phyloP scores from a whole-genome alignment of 1,140 invertebrate species.

The Drosophila kohkoa region DNA sequence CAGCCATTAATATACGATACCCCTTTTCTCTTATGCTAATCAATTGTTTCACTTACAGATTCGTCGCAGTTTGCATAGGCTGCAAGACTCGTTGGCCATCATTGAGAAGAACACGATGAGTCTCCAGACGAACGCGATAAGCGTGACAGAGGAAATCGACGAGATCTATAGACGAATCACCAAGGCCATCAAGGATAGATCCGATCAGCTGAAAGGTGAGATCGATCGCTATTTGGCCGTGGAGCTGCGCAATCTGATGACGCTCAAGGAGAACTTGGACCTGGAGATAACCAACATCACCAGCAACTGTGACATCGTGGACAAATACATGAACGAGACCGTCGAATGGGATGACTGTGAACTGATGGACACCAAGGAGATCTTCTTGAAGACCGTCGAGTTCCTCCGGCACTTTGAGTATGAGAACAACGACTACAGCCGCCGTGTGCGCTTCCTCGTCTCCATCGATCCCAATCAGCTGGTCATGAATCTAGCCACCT shows the following conservation, averaged over 20 bases:
- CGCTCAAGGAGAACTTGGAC: slow-evolving; percentile 96
- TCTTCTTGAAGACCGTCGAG: slow-evolving; percentile 96
- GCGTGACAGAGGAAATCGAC: slow-evolving; percentile 96
- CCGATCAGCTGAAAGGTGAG: slow-evolving; percentile 94
- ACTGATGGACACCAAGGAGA: slow-evolving; percentile 96
- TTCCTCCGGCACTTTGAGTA: slow-evolving; percentile 97
- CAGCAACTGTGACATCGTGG: slow-evolving; percentile 98
- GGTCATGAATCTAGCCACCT: slow-evolving; percentile 92
- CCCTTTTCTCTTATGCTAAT: neutral
- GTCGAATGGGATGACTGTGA: slow-evolving; percentile 95
- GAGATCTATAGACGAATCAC: slow-evolving; percentile 95
- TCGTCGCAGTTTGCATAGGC: slow-evolving; percentile 92
- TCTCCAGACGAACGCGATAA: slow-evolving; percentile 93
- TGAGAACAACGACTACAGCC: slow-evolving; percentile 94
- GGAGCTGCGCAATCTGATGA: slow-evolving; percentile 92
- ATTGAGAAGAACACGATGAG: slow-evolving; percentile 94
- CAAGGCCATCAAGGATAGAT: slow-evolving; percentile 96
- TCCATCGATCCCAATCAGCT: slow-evolving; percentile 95
- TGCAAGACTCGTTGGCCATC: slow-evolving; percentile 93
- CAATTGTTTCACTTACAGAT: slow-evolving; percentile 85
- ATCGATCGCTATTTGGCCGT: slow-evolving; percentile 94
- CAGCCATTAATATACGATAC: too few species aligned
- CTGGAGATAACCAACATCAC: slow-evolving; percentile 96
- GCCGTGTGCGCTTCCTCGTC: slow-evolving; percentile 93
- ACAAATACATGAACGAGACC: slow-evolving; percentile 95